phyloP scores from a whole-genome alignment of 2,888 invertebrate genomes.

The Parnassius orleans region DNA sequence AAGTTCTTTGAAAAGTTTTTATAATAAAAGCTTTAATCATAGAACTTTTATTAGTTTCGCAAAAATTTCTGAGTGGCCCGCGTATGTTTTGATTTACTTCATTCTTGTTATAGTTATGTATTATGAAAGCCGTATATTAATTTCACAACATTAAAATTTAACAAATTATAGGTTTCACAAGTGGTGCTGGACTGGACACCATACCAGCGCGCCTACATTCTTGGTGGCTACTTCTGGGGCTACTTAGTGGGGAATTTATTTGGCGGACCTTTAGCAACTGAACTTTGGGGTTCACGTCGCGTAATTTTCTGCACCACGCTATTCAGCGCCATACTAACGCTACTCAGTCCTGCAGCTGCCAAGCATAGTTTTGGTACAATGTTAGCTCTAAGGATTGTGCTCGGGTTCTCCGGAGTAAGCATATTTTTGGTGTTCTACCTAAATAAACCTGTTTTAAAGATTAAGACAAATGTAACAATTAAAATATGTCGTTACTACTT shows the following conservation, averaged over 20 bases:
- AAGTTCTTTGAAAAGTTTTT: too few relatives aligned
- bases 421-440: not conserved
- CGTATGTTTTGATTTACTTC: too few relatives aligned
- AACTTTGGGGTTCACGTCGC: slow-evolving; percentile 68
- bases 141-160: too few relatives aligned
- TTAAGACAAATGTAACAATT: too few relatives aligned
- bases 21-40: too few relatives aligned
- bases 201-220: slow-evolving; percentile 72
- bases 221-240: slow-evolving; percentile 82
- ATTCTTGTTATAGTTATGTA: too few relatives aligned
- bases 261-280: slow-evolving; percentile 72
- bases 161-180: slow-evolving; percentile 28
- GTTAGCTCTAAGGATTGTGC: slow-evolving; percentile 65
- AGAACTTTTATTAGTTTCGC: too few relatives aligned
- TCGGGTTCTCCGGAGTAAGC: slow-evolving; percentile 79
- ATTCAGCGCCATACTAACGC: slow-evolving; percentile 63
- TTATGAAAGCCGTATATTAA: too few relatives aligned
- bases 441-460: too few relatives aligned
- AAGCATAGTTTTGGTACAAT: slow-evolving; percentile 64
- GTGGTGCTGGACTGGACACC: slow-evolving; percentile 60
- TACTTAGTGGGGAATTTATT: slow-evolving; percentile 76
- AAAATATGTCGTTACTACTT: too few relatives aligned
- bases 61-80: too few relatives aligned
- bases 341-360: slow-evolving; percentile 73
- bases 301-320: slow-evolving; percentile 63